These are phyloP conservation scores for Theristicus caerulescens DNA, from an alignment of 2,113 vertebrate genomes.

Conservation along the genomic window DNA sequence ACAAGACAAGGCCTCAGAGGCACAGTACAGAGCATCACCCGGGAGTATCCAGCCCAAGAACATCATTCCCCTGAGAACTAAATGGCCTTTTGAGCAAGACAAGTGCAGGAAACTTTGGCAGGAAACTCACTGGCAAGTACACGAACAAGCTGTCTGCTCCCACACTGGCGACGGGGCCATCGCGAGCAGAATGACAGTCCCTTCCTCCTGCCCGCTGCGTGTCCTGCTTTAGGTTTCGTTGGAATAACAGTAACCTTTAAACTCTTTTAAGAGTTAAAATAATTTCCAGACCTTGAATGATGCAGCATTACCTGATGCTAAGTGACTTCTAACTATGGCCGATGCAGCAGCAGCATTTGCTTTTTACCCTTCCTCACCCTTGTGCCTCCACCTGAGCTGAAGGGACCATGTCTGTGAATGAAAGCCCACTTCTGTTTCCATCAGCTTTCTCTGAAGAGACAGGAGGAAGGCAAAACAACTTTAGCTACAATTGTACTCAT, in stretches of 20 bases:
- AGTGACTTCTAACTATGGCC: not conserved
- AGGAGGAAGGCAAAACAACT: not conserved
- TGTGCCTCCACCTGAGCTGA: not conserved
- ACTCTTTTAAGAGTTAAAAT: not conserved
- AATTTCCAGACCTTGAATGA: not conserved
- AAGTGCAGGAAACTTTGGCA: not conserved
- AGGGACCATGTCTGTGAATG: not conserved
- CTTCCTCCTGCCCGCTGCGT: not conserved
- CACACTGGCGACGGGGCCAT: not conserved
- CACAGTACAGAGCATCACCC: not conserved
- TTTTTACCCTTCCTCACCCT: not conserved
- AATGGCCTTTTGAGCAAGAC: not conserved
- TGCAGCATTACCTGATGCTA: not conserved
- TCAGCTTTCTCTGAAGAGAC: not conserved
- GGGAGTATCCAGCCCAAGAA: not conserved
- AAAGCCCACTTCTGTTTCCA: not conserved
- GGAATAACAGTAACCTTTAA: not conserved
- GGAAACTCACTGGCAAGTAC: not conserved
- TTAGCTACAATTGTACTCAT: not conserved
- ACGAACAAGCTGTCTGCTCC: not conserved
- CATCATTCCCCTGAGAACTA: not conserved
- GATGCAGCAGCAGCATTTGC: not conserved
- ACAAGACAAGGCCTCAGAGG: not conserved
- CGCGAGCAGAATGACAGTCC: not conserved
- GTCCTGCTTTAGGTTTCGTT: not conserved